Evolutionary conservation across 2,113 vertebrate species (phyloP), one percentile per base, ranked within the genome.

Genomic region (Lipophrys pholis): DNA sequence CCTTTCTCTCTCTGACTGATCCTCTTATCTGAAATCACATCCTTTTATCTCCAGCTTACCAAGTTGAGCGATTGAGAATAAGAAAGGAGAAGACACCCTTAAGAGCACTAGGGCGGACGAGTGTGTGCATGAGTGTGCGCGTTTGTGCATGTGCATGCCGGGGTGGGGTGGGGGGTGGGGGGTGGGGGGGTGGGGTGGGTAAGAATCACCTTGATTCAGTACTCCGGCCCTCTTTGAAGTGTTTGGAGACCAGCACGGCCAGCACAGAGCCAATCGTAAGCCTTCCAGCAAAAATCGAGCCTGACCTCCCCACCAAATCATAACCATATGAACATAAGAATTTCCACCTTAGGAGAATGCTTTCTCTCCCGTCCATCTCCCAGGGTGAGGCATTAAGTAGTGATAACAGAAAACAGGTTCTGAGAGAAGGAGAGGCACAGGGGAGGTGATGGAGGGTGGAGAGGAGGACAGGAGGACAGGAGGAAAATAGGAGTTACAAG

Each of bases 371-470:
- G 92, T 94, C 94, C 93, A 94, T 95, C 92, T 91, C 90, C 88
- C 87, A 92, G 93, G 93, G 96, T 95, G 95, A 96, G 93, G 95
- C 94, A 96, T 96, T 95, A 96, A 95, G 96, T 94, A 95, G 95
- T 94, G 95, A 96, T 97, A 97, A 97, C 96, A 96, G 93, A 94
- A 97, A 98, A 95, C 96, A 98, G 95, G 96, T 97, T 97, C 95
- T 77, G 81, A 89, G 90, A 88, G 95, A 91, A 95, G 92, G 95
- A 90, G 92, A 85, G 90, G 79, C 50, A 52, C 60, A 48, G 86
- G 86, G 74, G 78, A 83, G 88, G 82, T 87, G 89, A 82, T 87
- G 85, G 83, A 87, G 81, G 81, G 85, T 72, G 84, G 76, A 84
- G 81, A 81, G 66, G 71, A 30, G 21, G 21, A 30, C 21, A n/a